Conservation (phyloP, 2,888 invertebrate genomes). For the Tortricodes alternella region DNA sequence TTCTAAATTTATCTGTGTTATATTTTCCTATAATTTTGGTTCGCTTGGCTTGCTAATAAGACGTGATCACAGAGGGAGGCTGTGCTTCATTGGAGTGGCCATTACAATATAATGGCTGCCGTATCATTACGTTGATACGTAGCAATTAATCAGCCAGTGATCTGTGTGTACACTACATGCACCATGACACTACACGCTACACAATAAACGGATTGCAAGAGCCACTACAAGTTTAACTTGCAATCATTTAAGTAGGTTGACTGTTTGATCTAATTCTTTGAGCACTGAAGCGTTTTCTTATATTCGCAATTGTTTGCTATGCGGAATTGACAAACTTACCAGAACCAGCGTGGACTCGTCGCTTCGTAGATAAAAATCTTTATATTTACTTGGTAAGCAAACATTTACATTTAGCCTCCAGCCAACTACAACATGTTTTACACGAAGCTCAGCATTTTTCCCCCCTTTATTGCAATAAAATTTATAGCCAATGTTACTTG, state of each 20-base stretch:
- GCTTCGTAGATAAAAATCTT: neutral
- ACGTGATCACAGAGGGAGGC: conserved; percentile 53
- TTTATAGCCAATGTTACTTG: conserved; percentile 27
- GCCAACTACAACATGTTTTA: conserved; percentile 6
- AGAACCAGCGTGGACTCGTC: neutral
- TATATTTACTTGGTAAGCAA: conserved; percentile 4
- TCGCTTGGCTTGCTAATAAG: too few species aligned
- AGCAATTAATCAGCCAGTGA: neutral
- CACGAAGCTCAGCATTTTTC: conserved; percentile 17
- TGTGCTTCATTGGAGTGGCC: conserved; percentile 39
- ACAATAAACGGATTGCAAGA: neutral
- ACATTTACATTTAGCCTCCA: neutral
- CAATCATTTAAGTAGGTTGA: too few species aligned
- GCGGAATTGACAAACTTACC: too few species aligned
- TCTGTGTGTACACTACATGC: neutral
- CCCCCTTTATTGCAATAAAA: conserved; percentile 12
- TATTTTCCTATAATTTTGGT: too few species aligned
- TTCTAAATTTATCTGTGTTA: too few species aligned
- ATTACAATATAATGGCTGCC: conserved; percentile 37
- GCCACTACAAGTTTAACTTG: neutral
- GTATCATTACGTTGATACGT: neutral
- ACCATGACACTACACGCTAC: neutral
- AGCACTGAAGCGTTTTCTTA: too few species aligned
- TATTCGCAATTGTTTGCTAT: too few species aligned
- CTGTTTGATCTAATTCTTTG: too few species aligned